phyloP scores from a whole-genome alignment of 2,797 vertebrate species.

The Danio kyathit region DNA sequence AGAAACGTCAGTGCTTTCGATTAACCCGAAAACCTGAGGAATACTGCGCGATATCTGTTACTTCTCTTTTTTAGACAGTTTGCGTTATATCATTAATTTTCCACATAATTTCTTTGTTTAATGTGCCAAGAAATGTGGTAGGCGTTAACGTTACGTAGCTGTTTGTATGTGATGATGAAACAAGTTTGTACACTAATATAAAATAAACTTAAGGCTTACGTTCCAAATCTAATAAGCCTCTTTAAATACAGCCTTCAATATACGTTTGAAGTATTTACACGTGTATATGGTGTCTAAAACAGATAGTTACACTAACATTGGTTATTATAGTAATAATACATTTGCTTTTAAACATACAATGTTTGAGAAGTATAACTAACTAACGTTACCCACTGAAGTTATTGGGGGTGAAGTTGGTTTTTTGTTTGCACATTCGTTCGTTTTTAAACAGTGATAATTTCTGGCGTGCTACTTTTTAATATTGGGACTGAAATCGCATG shows the following conservation, averaged over 20 bases:
- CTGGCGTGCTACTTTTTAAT: no score
- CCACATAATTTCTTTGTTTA: not conserved
- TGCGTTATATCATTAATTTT: not conserved
- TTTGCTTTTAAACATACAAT: no score
- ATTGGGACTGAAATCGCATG: no score
- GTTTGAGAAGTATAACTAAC: not conserved
- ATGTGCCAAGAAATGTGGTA: not conserved
- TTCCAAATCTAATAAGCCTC: not conserved
- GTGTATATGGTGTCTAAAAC: not conserved
- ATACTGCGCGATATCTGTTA: not conserved
- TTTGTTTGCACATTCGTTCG: no score
- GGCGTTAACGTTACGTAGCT: not conserved
- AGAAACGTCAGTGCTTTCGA: conserved; percentile 5
- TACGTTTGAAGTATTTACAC: not conserved
- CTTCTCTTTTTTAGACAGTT: not conserved
- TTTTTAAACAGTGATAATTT: no score
- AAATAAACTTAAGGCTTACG: not conserved
- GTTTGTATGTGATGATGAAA: not conserved
- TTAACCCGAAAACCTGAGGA: not conserved
- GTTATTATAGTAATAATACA: no score
- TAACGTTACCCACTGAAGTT: not conserved
- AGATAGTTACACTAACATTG: no score
- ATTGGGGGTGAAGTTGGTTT: no score
- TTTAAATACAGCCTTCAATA: not conserved
- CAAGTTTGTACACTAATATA: not conserved